Base-by-base conservation (phyloP, 1,140 invertebrate genomes). In the Zaprionus nigranus region DNA sequence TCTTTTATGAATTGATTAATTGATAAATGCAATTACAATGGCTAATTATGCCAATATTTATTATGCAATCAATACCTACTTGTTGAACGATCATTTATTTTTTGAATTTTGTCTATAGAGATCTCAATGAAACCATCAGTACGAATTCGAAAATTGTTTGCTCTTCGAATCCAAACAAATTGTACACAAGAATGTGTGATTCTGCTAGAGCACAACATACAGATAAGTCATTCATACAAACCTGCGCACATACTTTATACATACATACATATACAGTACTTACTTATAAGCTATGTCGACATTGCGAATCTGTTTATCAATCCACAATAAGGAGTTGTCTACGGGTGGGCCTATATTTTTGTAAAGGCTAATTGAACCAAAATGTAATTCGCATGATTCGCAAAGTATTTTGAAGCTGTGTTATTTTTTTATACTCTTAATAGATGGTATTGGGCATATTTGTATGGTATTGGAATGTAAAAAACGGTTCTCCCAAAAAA, bases 361-460 rank as follows among this genome's bases (percentile, higher is more conserved):
- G 34, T 73, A 77, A 62, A 34, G 57, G 12, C 64, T 57, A 58
- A 76, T 76, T 73, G 51, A 68, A 80, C 11, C 60, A 77, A 74
- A 82, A 36, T 78, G 83, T 43, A 72, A 83, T 88, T 87, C 78
- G 83, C 83, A 83, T 87, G 83, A 87, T 12, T 73, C 57, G 78
- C 69, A 70, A 75, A 64, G 81, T 64, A 71, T 61, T 60, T 54
- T 53, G 60, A 70, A 79, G 81, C 66, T 77, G 75, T 84, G 84
- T 59, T 88, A 88, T 88, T 88, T 88, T 88, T 88, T 67, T 88
- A 88, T 58, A 81, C 76, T 59, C 70, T 59, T 61, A 57, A 73
- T 81, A 15, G 56, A 72, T 76, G 84, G 81, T 56, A 81, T 68
- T 64, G 84, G 81, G 84, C 78, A 84, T 79, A 90, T 68, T 64